phyloP scores from a whole-genome alignment of 2,888 invertebrate species.

The Dromius quadrimaculatus region DNA sequence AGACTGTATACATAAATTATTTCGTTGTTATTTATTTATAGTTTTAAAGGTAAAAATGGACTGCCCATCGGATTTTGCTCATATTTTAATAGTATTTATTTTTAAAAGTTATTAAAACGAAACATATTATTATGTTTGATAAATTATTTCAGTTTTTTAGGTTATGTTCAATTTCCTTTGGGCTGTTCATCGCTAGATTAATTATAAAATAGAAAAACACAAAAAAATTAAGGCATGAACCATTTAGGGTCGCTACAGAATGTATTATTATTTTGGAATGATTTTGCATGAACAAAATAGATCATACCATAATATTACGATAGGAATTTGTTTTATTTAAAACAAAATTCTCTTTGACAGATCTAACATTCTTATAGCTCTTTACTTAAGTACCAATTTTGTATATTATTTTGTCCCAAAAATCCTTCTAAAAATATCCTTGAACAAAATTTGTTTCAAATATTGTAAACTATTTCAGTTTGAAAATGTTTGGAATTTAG shows the following conservation, averaged over 20 bases:
- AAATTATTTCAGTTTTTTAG: constrained; percentile 27
- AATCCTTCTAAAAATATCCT: too few species aligned
- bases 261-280: constrained; percentile 19
- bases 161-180: constrained; percentile 29
- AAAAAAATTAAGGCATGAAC: constrained; percentile 40
- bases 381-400: constrained; percentile 14
- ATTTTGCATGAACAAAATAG: constrained; percentile 25
- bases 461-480: too few species aligned
- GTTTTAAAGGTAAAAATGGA: constrained; percentile 33
- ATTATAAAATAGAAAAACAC: constrained; percentile 22
- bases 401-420: too few species aligned
- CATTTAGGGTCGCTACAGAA: constrained; percentile 36
- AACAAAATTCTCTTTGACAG: constrained; percentile 4
- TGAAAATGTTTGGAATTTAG: too few species aligned
- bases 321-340: background rate
- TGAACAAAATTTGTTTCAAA: too few species aligned
- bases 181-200: constrained; percentile 6
- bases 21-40: constrained; percentile 44
- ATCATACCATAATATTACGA: constrained; percentile 2
- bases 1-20: constrained; percentile 35
- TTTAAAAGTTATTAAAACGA: constrained; percentile 29
- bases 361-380: constrained; percentile 22
- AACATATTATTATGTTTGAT: constrained; percentile 46
- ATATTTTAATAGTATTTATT: constrained; percentile 37
- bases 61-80: constrained; percentile 10